Base-by-base conservation (phyloP, 2,888 invertebrate genomes). In the Dolichomitus sp. region DNA sequence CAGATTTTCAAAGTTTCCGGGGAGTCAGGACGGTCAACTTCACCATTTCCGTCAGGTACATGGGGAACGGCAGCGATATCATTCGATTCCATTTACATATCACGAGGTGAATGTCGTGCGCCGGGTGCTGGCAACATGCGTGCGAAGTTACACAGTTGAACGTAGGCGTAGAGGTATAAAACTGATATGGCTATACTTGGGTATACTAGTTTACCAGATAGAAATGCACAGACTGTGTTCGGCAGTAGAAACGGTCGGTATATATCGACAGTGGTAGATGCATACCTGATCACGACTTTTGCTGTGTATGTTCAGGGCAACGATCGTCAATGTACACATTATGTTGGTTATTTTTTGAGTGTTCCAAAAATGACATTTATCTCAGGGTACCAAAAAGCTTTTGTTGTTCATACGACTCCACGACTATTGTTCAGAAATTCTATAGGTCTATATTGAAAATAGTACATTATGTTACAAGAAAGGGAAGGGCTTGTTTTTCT, bases 21-120 rank as follows among this genome's bases (percentile, higher is more conserved):
- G 11, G 4, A 2, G 27, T 42, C 23, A 5, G 12, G 5, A 11
- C 17, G 42, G 57, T 54, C 70, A 70, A n/a, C 42, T 61, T 61
- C 72, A 59, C 27, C 23, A 19, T 48, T 14, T 27, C 6, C 19
- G 42, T 42, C 12, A 17, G 5, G 48, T 40, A n/a, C n/a, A 30
- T 11, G 14, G 17, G 27, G 30, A 23, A 17, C 30, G 54, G 70
- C 57, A 42, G 61, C 66, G 57, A 68, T 68, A 76, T 68, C 68
- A 59, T 68, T 76, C 68, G 68, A 68, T 76, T 76, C 59, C 68
- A 76, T 76, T 76, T 76, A 68, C 68, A 76, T 76, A 50, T 76
- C 68, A 61, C 68, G 48, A 68, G 37, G 68, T 27, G 42, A 27
- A 12, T 50, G 11, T 19, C n/a, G 23, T 37, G 54, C 59, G 37